Percentiles rank a stretch among this genome's conserved stretches.
Conservation (phyloP, 2,797 vertebrate genomes). For the Mallotus villosus region DNA sequence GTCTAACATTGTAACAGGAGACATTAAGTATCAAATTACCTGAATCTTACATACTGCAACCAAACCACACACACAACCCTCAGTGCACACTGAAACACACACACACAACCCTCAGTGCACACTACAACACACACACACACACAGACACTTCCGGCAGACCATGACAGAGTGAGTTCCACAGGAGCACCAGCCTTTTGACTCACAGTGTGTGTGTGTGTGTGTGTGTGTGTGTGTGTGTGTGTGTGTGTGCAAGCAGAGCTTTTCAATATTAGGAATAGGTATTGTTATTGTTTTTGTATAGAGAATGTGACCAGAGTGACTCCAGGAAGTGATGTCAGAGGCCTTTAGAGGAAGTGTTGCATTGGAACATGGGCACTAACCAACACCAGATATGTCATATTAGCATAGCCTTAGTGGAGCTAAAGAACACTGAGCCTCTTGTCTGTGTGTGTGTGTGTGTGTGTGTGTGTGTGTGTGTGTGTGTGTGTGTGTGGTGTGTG, state of each 20-base stretch:
- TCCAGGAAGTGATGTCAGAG: slow-evolving; percentile 72
- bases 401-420: slow-evolving; percentile 74
- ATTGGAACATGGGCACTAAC: slow-evolving; percentile 58
- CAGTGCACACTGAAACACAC: no score
- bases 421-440: slow-evolving; percentile 77
- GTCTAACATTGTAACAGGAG: neutral
- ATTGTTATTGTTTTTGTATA: slow-evolving; percentile 61
- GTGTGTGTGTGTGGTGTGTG: neutral
- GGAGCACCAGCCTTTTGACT: neutral
- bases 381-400: slow-evolving; percentile 58
- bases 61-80: neutral
- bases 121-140: neutral
- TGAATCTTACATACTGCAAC: no score
- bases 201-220: slow-evolving; percentile 9
- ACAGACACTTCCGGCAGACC: slow-evolving; percentile 8
- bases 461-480: slow-evolving; percentile 56
- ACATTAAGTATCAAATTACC: no score
- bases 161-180: slow-evolving; percentile 10
- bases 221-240: slow-evolving; percentile 16
- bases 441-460: slow-evolving; percentile 55
- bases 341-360: slow-evolving; percentile 71
- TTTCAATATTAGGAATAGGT: neutral
- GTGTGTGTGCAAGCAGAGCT: slow-evolving; percentile 23
- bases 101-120: neutral
- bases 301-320: slow-evolving; percentile 69